Base-by-base conservation (phyloP, 2,113 vertebrate species). In the Seriola dumerili region DNA sequence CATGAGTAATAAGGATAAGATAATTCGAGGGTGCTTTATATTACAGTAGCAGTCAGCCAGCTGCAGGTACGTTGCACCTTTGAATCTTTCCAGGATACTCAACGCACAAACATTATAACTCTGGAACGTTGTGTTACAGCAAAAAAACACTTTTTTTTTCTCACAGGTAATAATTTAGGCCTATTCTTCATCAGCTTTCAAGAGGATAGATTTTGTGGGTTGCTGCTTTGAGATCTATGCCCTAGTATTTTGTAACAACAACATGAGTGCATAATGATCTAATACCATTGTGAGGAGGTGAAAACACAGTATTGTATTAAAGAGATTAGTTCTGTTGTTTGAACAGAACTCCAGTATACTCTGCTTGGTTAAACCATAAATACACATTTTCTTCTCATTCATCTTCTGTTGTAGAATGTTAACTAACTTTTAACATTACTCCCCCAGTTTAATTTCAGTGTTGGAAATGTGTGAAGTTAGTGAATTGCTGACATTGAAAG, bases 41-140 rank as follows among this genome's bases (percentile, higher is more conserved):
- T 85, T 65, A 62, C n/a, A 92, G 87, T 78, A 72, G 94, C 95
- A 95, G 95, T 95, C 94, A 92, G 87, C 93, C 95, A 95, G 93
- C 95, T 96, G 95, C 93, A 87, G 69, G 83, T 74, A 88, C n/a
- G 14, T 52, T 68, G 80, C 91, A 88, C 71, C 89, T 75, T 78
- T 57, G 25, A 76, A 81, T 71, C 65, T 90, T 78, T 84, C 73
- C 81, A 71, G 38, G 76, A 63, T 78, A 40, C 84, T 87, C 66
- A 1, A 42, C 71, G 80, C 64, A 85, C 42, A 80, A 44, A 81
- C 40, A 36, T 23, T 4, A 50, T 63, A n/a, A 12, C 12, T 25
- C 13, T 72, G 57, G 13, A 78, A 12, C 32, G 59, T 36, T 0
- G 66, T 5, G 21, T 44, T 21, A 46, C 21, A 44, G 32, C n/a